phyloP scores from a whole-genome alignment of 1,140 invertebrate species.

The Procambarus clarkii region DNA sequence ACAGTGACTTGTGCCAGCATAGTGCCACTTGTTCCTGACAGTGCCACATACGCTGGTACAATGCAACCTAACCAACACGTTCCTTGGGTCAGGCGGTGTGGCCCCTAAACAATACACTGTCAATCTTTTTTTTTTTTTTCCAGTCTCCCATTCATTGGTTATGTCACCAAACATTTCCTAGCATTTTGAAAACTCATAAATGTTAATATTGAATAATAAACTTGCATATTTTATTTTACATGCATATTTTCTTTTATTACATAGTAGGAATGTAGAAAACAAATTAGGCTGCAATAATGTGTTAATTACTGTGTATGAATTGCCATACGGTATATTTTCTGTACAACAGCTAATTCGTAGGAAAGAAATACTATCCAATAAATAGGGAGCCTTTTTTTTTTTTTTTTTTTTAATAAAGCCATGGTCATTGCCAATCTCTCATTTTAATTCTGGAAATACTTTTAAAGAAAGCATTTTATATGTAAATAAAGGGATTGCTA shows the following conservation, averaged over 20 bases:
- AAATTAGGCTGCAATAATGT: slow-evolving; percentile 3
- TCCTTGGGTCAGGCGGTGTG: slow-evolving; percentile 50
- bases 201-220: slow-evolving; percentile 1
- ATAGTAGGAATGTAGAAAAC: neutral
- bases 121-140: neutral
- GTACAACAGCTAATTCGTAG: neutral
- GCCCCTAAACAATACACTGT: slow-evolving; percentile 36
- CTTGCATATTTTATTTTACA: neutral
- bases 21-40: slow-evolving; percentile 38
- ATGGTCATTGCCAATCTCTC: neutral
- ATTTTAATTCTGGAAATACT: neutral
- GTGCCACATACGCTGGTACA: slow-evolving; percentile 40
- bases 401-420: neutral
- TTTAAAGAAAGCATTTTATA: neutral
- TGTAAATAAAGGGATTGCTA: slow-evolving; percentile 3
- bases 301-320: neutral
- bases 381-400: neutral
- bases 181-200: slow-evolving; percentile 5
- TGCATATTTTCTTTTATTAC: slow-evolving; percentile 2
- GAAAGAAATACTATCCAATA: neutral
- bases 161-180: slow-evolving; percentile 17
- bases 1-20: slow-evolving; percentile 30
- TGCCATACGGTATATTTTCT: neutral
- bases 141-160: slow-evolving; percentile 14
- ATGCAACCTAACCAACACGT: slow-evolving; percentile 19